phyloP scores from a whole-genome alignment of 2,888 invertebrate genomes.

The Melieria crassipennis region DNA sequence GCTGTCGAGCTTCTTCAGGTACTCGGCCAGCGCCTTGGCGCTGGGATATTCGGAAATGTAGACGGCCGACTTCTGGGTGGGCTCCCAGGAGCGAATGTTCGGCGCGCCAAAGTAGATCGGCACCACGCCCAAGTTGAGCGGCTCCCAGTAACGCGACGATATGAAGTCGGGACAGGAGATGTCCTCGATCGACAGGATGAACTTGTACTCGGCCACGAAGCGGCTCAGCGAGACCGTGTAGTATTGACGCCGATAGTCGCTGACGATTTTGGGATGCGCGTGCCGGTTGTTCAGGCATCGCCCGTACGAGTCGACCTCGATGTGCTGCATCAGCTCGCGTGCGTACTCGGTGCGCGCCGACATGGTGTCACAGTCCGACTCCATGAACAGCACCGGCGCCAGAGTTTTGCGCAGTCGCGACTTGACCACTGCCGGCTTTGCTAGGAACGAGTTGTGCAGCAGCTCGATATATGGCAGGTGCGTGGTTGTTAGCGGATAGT shows the following conservation, averaged over 20 bases:
- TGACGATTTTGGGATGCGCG: conserved; percentile 67
- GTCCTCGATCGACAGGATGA: conserved; percentile 84
- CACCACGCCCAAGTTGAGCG: conserved; percentile 80
- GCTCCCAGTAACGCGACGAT: conserved; percentile 88
- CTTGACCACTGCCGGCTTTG: neutral
- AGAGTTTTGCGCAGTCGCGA: conserved; percentile 49
- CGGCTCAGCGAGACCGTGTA: conserved; percentile 41
- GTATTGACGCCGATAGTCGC: neutral
- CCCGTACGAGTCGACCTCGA: conserved; percentile 82
- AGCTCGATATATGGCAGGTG: neutral
- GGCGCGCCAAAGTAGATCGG: conserved; percentile 86
- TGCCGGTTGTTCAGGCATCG: conserved; percentile 79
- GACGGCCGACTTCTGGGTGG: conserved; percentile 78
- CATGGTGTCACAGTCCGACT: conserved; percentile 83
- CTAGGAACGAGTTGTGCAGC: neutral
- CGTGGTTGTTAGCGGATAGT: conserved; percentile 69
- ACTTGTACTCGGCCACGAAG: conserved; percentile 79
- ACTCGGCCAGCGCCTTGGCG: conserved; percentile 71
- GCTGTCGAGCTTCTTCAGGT: conserved; percentile 69
- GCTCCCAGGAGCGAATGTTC: conserved; percentile 79
- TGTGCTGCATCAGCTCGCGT: conserved; percentile 76
- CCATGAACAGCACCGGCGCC: conserved; percentile 79
- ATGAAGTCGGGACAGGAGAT: conserved; percentile 85
- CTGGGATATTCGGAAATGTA: conserved; percentile 73
- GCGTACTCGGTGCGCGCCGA: conserved; percentile 81